Evolutionary conservation across 2,797 vertebrate species (phyloP).

Genomic region (Silurus aristotelis): DNA sequence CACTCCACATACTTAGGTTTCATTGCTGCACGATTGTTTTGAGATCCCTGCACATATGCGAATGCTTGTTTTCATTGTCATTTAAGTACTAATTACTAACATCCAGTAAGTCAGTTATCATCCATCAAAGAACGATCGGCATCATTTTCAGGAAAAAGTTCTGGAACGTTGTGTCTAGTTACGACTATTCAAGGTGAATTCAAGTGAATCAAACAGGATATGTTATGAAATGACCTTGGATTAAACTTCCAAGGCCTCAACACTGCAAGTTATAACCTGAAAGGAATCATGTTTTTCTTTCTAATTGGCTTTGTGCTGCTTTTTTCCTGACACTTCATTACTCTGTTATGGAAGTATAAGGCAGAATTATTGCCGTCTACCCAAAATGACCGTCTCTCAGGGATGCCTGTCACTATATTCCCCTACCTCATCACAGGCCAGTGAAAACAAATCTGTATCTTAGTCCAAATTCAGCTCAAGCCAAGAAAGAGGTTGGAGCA

Average conservation of each 20-base stretch:
- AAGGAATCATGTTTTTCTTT: conserved; percentile 1
- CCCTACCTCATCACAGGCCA: conserved; percentile 47
- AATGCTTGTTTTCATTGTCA: conserved; percentile 38
- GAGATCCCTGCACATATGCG: conserved; percentile 31
- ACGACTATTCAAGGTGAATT: conserved; percentile 32
- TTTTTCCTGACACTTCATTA: conserved; percentile 3
- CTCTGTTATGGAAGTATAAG: neutral
- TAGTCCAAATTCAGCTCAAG: conserved; percentile 42
- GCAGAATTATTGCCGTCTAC: conserved; percentile 2
- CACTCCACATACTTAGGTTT: conserved; percentile 37
- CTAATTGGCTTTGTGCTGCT: neutral
- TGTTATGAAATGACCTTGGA: neutral
- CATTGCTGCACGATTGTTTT: conserved; percentile 37
- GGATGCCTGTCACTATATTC: conserved; percentile 32
- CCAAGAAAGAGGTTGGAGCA: conserved; percentile 45
- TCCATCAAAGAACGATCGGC: conserved; percentile 29
- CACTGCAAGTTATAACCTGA: neutral
- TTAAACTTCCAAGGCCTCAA: conserved; percentile 6
- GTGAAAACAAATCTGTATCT: conserved; percentile 30
- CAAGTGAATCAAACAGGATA: conserved; percentile 17
- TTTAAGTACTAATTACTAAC: conserved; percentile 50
- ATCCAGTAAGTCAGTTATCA: conserved; percentile 44
- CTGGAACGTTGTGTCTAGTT: conserved; percentile 14
- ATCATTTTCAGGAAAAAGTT: conserved; percentile 28
- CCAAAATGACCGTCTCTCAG: conserved; percentile 37